phyloP scores from a whole-genome alignment of 2,888 invertebrate species.

The Caenorhabditis plicata region DNA sequence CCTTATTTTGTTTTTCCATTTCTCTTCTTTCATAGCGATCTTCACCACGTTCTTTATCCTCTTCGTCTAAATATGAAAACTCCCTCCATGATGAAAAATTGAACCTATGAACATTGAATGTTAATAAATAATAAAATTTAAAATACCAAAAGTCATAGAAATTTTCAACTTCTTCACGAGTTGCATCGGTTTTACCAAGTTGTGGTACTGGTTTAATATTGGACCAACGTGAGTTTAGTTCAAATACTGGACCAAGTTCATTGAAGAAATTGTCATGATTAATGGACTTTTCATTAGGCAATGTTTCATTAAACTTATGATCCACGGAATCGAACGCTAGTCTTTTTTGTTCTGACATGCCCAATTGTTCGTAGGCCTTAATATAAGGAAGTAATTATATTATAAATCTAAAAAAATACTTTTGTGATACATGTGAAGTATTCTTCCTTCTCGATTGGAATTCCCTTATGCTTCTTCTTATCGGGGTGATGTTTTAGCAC shows the following conservation, averaged over 20 bases:
- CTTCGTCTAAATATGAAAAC: conserved; percentile 94
- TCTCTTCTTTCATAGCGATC: conserved; percentile 91
- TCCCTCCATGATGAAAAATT: conserved; percentile 98
- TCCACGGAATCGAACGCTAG: conserved; percentile 95
- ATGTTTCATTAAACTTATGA: conserved; percentile 84
- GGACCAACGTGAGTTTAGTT: conserved; percentile 79
- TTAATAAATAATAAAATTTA: too few species aligned
- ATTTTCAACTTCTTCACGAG: conserved; percentile 82
- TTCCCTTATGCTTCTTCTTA: conserved; percentile 79
- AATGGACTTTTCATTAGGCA: conserved; percentile 74
- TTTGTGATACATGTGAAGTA: conserved; percentile 98
- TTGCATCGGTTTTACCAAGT: conserved; percentile 78
- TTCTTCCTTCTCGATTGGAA: conserved; percentile 80
- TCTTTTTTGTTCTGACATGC: conserved; percentile 71
- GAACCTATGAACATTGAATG: too few species aligned
- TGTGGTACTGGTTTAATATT: conserved; percentile 82
- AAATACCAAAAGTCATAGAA: conserved; percentile 99
- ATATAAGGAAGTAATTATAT: not conserved
- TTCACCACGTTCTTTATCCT: conserved; percentile 95
- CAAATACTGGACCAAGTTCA: conserved; percentile 69
- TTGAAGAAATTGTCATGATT: conserved; percentile 75
- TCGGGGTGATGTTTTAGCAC: conserved; percentile 96
- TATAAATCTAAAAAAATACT: conserved; percentile 41
- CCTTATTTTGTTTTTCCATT: conserved; percentile 97
- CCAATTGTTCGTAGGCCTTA: conserved; percentile 61